Base-by-base conservation (phyloP, 2,888 invertebrate species). In the Rotaria sp. region DNA sequence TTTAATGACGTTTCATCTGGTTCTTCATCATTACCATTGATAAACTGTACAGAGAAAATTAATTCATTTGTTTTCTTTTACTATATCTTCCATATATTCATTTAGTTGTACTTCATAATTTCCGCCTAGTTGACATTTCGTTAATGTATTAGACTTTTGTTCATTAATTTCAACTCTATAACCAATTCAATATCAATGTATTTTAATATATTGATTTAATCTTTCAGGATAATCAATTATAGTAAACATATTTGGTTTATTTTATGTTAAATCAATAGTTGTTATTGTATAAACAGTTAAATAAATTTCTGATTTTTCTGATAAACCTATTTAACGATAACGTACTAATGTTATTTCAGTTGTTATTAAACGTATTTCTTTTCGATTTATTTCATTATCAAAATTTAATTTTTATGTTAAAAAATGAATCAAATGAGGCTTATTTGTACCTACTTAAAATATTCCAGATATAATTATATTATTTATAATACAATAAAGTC, bases 81-180 rank as follows among this genome's bases (percentile, higher is more conserved):
- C 80, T 5, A 13, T 45, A n/a, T 80, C 80, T n/a, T 45, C 15
- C 5, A 45, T 1, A 45, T 41, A 80, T 41, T 80, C 80, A 45
- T 18, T 89, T 26, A 91, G 89, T 26, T 89, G 89, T 50, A 91
- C 89, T 85, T 88, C 89, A 88, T 91, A 91, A 50, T 88, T 88
- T 86, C 90, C 90, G 30, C 90, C 90, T 18, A 91, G 90, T 88
- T 89, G 89, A 88, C 91, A 91, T 88, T 91, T 91, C 67, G 91
- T 90, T 84, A 91, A 89, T 24, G 90, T 90, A 88, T 90, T 89
- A 88, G 91, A 91, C 10, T 90, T 89, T 86, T 89, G 90, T 35
- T 90, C 91, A 88, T 91, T 91, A 80, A 90, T 89, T 87, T 90
- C 90, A 57, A 91, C 88, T 88, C 89, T 89, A 88, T 91, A 91